Evolutionary conservation across 37 sponge, comb jelly and placozoan genomes (phyloP).

Genomic region (Ianthella basta): DNA sequence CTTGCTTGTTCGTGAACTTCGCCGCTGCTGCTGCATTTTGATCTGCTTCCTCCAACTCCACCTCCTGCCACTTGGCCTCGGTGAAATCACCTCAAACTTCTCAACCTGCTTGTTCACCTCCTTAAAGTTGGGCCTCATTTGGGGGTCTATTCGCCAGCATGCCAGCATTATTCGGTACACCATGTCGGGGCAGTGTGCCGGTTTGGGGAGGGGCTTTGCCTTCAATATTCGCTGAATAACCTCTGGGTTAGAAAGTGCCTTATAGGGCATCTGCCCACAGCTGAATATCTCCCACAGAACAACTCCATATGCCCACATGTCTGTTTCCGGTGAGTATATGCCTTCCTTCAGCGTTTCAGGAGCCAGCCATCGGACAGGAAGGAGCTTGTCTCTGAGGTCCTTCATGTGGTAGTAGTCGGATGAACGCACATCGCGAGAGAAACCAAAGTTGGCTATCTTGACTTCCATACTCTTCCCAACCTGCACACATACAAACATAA

Average conservation of each 20-base stretch:
- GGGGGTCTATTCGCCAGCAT: constrained; percentile 58
- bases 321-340: constrained; percentile 59
- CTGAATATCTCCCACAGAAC: constrained; percentile 69
- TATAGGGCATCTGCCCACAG: constrained; percentile 55
- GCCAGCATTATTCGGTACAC: constrained; percentile 46
- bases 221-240: constrained; percentile 43
- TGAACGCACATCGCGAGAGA: constrained; percentile 51
- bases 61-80: not conserved
- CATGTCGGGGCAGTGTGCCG: constrained; percentile 44
- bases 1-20: too few relatives aligned
- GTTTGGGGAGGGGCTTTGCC: constrained; percentile 22
- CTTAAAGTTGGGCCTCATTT: constrained; percentile 39
- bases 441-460: constrained; percentile 78
- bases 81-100: not conserved
- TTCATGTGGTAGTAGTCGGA: constrained; percentile 65
- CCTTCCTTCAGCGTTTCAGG: constrained; percentile 62
- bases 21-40: not conserved
- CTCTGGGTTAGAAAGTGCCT: constrained; percentile 47
- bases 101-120: constrained; percentile 19
- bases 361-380: constrained; percentile 72
- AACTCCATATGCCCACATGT: constrained; percentile 71
- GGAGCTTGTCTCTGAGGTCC: constrained; percentile 35
- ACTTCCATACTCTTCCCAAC: constrained; percentile 56
- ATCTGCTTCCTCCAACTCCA: not conserved
- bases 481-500: constrained; percentile 14